These are phyloP conservation scores for Temnothorax ravouxi DNA, from an alignment of 2,888 invertebrate genomes.

Conservation along the genomic window DNA sequence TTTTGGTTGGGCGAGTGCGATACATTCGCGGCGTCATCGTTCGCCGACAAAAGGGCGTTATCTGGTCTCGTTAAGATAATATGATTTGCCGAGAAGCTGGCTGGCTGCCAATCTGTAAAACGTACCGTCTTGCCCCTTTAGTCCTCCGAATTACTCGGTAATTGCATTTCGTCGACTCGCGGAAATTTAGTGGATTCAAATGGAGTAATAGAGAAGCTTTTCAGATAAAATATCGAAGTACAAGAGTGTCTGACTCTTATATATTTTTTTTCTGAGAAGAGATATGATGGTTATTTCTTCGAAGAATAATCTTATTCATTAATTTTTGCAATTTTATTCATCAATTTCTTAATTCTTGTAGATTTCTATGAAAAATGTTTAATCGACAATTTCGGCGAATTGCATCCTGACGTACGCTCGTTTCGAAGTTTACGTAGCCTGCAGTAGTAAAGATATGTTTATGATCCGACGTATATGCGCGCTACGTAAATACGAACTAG, in stretches of 20 bases:
- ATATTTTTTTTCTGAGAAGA: not conserved
- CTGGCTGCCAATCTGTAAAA: slow-evolving; percentile 47
- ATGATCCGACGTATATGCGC: slow-evolving; percentile 30
- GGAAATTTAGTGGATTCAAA: slow-evolving; percentile 37
- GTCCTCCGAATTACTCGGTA: slow-evolving; percentile 45
- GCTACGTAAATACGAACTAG: not conserved
- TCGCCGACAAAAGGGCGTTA: slow-evolving; percentile 53
- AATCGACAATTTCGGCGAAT: not conserved
- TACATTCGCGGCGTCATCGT: slow-evolving; percentile 45
- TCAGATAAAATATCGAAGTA: not conserved
- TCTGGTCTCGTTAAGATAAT: slow-evolving; percentile 60
- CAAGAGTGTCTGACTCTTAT: not conserved
- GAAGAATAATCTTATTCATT: slow-evolving; percentile 16
- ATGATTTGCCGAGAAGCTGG: slow-evolving; percentile 53
- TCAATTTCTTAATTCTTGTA: not conserved
- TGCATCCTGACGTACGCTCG: not conserved
- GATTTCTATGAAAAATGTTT: not conserved
- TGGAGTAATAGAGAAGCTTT: slow-evolving; percentile 19
- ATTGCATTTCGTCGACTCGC: slow-evolving; percentile 44
- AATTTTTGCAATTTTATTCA: slow-evolving; percentile 3
- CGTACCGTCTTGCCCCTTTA: slow-evolving; percentile 36
- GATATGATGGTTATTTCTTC: not conserved
- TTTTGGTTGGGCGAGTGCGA: slow-evolving; percentile 9
- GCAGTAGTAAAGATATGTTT: slow-evolving; percentile 43
- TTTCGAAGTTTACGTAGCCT: not conserved